phyloP scores from a whole-genome alignment of 1,140 invertebrate genomes.

The Lasioglossum albipes region DNA sequence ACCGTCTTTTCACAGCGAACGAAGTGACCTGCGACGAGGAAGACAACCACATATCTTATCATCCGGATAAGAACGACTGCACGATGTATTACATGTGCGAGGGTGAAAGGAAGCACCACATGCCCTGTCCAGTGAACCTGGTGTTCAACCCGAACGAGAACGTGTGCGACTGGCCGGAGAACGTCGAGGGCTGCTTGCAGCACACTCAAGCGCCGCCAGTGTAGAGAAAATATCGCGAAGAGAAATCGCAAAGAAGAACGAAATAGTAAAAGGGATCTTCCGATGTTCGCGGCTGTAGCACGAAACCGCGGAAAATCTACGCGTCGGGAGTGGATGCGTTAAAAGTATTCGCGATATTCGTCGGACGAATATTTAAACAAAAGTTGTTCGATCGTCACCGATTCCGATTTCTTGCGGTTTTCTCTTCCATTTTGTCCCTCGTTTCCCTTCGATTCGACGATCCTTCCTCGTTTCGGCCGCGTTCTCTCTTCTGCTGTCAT shows the following conservation, averaged over 20 bases:
- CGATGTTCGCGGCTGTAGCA: conserved; percentile 30
- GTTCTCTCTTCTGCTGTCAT: conserved; percentile 29
- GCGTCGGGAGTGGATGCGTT: neutral
- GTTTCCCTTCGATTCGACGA: neutral
- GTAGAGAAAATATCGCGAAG: conserved; percentile 42
- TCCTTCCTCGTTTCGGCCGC: neutral
- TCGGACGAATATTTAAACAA: neutral
- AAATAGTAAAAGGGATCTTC: neutral
- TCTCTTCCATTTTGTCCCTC: neutral
- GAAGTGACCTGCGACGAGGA: conserved; percentile 95
- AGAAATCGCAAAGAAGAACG: neutral
- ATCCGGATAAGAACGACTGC: conserved; percentile 93
- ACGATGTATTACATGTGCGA: conserved; percentile 98
- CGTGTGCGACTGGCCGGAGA: conserved; percentile 97
- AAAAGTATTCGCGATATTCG: too few species aligned
- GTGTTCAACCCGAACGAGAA: conserved; percentile 96
- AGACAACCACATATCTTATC: conserved; percentile 96
- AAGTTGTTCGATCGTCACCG: conserved; percentile 3
- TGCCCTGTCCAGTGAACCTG: conserved; percentile 96
- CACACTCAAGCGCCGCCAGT: conserved; percentile 89
- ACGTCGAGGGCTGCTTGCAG: conserved; percentile 92
- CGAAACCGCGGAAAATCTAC: conserved; percentile 13
- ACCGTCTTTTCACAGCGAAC: conserved; percentile 83
- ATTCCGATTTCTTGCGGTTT: too few species aligned
- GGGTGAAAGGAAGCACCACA: conserved; percentile 96